Percentiles rank a stretch among this genome's conserved stretches.
Evolutionary conservation across 2,113 vertebrate genomes (phyloP).

Genomic region (Mellivora capensis): DNA sequence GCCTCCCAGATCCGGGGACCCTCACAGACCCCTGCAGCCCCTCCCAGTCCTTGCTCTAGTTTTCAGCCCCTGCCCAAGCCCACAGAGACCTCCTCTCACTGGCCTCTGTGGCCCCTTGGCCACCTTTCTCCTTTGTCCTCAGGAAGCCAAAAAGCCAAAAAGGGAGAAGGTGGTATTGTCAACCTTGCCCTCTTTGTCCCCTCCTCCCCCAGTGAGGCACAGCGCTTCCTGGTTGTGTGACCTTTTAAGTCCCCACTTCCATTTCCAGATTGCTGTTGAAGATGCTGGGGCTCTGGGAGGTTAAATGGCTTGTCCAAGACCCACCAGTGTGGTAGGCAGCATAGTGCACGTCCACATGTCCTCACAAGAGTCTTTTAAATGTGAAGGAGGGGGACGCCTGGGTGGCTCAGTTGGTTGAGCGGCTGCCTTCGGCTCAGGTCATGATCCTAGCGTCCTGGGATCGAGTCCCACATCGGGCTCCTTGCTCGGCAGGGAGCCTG

Average conservation of each 20-base stretch:
- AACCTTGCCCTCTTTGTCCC: accelerated
- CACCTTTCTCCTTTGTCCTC: not conserved
- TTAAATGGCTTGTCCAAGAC: not conserved
- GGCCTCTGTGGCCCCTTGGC: not conserved
- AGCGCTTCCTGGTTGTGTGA: not conserved
- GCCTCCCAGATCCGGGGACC: not conserved
- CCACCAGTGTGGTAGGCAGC: not conserved
- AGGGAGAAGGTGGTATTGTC: not conserved
- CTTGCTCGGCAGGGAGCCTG: too few relatives aligned
- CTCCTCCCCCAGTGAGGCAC: not conserved
- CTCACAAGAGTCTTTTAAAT: not conserved
- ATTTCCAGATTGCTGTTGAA: not conserved
- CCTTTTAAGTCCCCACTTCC: not conserved
- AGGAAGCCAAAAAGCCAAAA: not conserved
- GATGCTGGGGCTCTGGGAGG: not conserved
- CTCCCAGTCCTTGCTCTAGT: not conserved
- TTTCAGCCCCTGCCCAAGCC: not conserved
- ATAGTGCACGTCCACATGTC: accelerated
- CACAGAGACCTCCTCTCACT: accelerated
- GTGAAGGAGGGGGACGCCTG: too few relatives aligned
- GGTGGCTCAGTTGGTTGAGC: too few relatives aligned
- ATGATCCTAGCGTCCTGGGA: too few relatives aligned
- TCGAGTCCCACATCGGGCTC: too few relatives aligned
- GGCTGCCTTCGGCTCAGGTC: too few relatives aligned
- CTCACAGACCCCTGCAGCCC: not conserved